These are phyloP conservation scores for Ryuthela nishihirai DNA, from an alignment of 2,888 invertebrate species.

Conservation along the genomic window DNA sequence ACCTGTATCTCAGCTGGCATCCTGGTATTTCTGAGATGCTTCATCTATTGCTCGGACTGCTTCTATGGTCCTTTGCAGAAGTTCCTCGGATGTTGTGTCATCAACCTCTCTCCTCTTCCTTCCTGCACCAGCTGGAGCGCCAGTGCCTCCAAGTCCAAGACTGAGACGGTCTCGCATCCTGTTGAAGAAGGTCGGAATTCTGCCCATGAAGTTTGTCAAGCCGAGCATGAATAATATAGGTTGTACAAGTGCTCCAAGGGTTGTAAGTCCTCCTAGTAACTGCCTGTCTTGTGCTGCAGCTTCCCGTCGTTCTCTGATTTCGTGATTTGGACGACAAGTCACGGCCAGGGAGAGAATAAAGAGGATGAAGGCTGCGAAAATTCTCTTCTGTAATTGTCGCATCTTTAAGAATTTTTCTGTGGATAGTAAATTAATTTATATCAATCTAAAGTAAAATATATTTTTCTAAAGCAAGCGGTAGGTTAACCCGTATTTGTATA, in stretches of 20 bases:
- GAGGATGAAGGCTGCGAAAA: not conserved
- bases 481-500: no score
- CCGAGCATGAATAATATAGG: slow-evolving; percentile 35
- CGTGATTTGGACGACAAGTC: slow-evolving; percentile 5
- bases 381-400: slow-evolving; percentile 1
- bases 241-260: slow-evolving; percentile 26
- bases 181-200: slow-evolving; percentile 27
- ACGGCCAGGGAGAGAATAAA: slow-evolving; percentile 2
- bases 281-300: slow-evolving; percentile 14
- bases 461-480: no score
- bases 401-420: slow-evolving; percentile 12
- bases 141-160: slow-evolving; percentile 15
- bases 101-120: slow-evolving; percentile 7
- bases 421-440: no score
- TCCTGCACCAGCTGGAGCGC: slow-evolving; percentile 29
- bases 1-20: not conserved
- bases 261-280: slow-evolving; percentile 24
- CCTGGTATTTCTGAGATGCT: slow-evolving; percentile 11
- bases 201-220: slow-evolving; percentile 32
- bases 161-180: slow-evolving; percentile 34
- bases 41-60: slow-evolving; percentile 9
- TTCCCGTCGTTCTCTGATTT: slow-evolving; percentile 11
- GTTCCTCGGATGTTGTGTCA: not conserved
- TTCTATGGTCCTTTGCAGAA: not conserved
- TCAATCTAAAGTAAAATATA: no score